Percentiles rank a stretch among this genome's conserved stretches.
Evolutionary conservation across 2,888 invertebrate genomes (phyloP).

Genomic region (Pyralis farinalis): DNA sequence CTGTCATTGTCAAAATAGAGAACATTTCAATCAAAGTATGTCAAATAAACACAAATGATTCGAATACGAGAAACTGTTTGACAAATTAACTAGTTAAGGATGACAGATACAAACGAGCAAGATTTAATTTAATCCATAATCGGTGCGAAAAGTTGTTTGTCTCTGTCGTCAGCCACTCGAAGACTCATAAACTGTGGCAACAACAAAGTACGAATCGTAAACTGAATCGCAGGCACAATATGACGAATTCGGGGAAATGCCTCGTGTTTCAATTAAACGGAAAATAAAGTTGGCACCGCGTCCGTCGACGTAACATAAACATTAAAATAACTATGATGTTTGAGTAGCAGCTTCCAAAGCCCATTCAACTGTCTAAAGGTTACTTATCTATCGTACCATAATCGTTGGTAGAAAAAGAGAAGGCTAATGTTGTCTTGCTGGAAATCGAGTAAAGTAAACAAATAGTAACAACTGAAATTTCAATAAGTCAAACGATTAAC

Average conservation of each 20-base stretch:
- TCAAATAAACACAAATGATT: too few relatives aligned
- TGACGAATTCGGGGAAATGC: slow-evolving; percentile 59
- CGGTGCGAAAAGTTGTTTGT: slow-evolving; percentile 15
- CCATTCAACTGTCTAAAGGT: slow-evolving; percentile 53
- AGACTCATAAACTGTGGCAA: slow-evolving; percentile 29
- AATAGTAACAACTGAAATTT: background rate
- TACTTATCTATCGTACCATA: slow-evolving; percentile 20
- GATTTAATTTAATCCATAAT: slow-evolving; percentile 19
- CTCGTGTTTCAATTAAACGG: slow-evolving; percentile 64
- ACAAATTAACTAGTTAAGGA: too few relatives aligned
- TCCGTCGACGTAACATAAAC: slow-evolving; percentile 55
- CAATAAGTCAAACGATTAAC: background rate
- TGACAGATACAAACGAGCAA: slow-evolving; percentile 16
- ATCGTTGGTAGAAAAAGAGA: slow-evolving; percentile 8
- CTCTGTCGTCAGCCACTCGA: slow-evolving; percentile 20
- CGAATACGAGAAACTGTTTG: too few relatives aligned
- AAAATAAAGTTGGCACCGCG: slow-evolving; percentile 62
- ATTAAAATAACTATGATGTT: slow-evolving; percentile 59
- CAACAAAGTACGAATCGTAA: slow-evolving; percentile 48
- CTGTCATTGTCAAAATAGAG: too few relatives aligned
- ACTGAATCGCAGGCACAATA: slow-evolving; percentile 45
- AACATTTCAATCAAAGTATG: too few relatives aligned
- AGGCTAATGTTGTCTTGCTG: background rate
- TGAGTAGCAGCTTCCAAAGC: slow-evolving; percentile 44
- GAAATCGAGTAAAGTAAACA: background rate